Base-by-base conservation (phyloP, 35 echinoderm and acorn worm species). In the Ptychodera flava region DNA sequence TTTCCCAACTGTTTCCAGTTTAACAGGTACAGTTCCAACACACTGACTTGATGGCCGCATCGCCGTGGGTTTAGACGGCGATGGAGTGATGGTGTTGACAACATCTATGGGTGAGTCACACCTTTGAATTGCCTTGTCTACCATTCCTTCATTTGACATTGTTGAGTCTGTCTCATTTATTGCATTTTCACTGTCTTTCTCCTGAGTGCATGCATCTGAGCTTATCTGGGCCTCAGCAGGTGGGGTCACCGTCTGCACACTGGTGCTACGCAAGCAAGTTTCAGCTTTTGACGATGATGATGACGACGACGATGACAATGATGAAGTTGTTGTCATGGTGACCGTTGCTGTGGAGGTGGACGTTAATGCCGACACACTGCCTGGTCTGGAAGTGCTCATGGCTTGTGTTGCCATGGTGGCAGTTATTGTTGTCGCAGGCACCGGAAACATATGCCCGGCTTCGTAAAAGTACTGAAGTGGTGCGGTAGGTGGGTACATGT, bases 401-500 rank as follows among this genome's bases (percentile, higher is more conserved):
- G 45, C 45, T 64, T 6, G 6, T 12, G 45, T 64, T 64, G 45
- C 45, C 45, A 64, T 83, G 79, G 30, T 31, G 80, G 28, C 12
- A 15, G 85, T 35, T 86, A 34, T 32, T 77, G 85, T 32, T 77
- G 85, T 78, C 30, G 84, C 16, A 86, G 85, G 28, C 78, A 75
- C 52, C 32, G 85, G 12, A 1, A 28, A 27, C 36, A 53, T 29
- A 64, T 1, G 30, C 15, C 38, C 77, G 32, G 82, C 35, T 1
- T 34, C 34, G 29, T 36, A 28, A 15, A 84, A 84, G 14, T 32
- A 32, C 35, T 32, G 78, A 33, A 79, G 79, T 32, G 86, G 86
- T 29, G 79, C 64, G 29, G 86, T 36, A 6, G 52, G 86, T 33
- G 86, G 32, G 86, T 87, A 87, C 86, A 87, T 87, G 86, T 79